These are phyloP conservation scores for Varanus salvator DNA, from an alignment of 2,113 vertebrate species.

Conservation along the genomic window DNA sequence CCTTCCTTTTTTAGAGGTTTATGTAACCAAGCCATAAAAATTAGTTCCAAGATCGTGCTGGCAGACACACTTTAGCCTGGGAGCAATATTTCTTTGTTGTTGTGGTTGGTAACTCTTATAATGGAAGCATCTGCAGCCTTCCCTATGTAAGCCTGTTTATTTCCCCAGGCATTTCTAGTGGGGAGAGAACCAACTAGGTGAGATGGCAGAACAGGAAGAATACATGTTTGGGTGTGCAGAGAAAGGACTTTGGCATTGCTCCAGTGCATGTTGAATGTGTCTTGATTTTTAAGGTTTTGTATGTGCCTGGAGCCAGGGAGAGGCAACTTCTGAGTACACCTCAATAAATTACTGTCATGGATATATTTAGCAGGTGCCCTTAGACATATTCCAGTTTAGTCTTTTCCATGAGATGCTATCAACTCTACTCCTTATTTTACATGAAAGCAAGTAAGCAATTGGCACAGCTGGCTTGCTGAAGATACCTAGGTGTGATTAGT, in stretches of 20 bases:
- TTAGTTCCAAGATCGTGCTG: conserved; percentile 14
- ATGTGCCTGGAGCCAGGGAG: conserved; percentile 59
- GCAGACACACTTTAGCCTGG: conserved; percentile 26
- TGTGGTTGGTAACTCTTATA: conserved; percentile 37
- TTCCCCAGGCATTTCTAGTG: conserved; percentile 53
- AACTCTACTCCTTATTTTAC: conserved; percentile 54
- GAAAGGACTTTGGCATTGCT: conserved; percentile 57
- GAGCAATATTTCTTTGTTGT: conserved; percentile 11
- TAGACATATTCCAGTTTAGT: conserved; percentile 58
- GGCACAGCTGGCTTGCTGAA: not conserved
- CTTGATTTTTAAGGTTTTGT: conserved; percentile 60
- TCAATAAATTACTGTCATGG: conserved; percentile 68
- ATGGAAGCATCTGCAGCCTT: conserved; percentile 21
- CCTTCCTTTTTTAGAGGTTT: conserved; percentile 4
- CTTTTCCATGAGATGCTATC: conserved; percentile 65
- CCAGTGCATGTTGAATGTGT: conserved; percentile 53
- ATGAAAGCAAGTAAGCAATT: conserved; percentile 53
- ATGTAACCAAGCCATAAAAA: conserved; percentile 13
- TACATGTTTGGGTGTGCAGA: conserved; percentile 60
- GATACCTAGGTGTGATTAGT: not conserved
- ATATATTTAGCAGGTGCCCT: conserved; percentile 64
- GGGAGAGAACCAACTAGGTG: conserved; percentile 53
- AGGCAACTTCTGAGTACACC: conserved; percentile 61
- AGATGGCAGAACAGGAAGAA: conserved; percentile 55
- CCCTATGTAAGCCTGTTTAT: conserved; percentile 38